Evolutionary conservation across 2,797 vertebrate genomes (phyloP), one percentile per base, ranked within the genome.

Genomic region (Passerculus sandwichensis): DNA sequence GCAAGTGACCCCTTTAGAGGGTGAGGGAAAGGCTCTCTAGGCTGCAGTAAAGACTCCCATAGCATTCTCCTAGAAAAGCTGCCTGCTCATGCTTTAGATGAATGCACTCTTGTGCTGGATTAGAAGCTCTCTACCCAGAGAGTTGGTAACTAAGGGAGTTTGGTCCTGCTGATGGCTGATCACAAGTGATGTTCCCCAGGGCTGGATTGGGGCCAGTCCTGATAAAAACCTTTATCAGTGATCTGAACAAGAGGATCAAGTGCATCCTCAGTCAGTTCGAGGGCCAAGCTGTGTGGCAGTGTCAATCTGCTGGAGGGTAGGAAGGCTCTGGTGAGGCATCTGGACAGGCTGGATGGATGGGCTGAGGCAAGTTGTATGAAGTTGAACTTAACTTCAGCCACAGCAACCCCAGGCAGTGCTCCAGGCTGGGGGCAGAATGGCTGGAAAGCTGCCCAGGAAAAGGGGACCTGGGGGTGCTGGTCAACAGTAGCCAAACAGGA

Each of bases 271-370:
- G 23, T 30, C 29, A 34, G 18, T 61, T 48, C 42, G 56, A 30
- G 15, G 22, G 42, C 11, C 40, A 23, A 20, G 30, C 9, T 36
- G 15, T 17, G 30, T 0, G 0, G 22, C 9, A 42, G 4, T 48
- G 48, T 69, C 51, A 17, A 2, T 56, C 27, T 62, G 13, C 42
- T 25, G 42, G 22, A 69, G 48, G 27, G 13, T 36, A 14, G 32
- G 26, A 50, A 56, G 62, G 42, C 36, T 88, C 22, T 62, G 48
- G 30, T 48, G 70, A 69, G 34, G 48, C 15, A 56, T 23, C 47
- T 75, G 56, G 32, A 42, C 30, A 17, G 34, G 18, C 42, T 61
- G 48, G 15, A 27, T 48, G 0, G 0, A 12, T 61, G 26, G 40
- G 26, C 30, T 47, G 34, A 54, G 30, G 22, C 26, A 4, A 32